Base-by-base conservation (phyloP, 2,797 vertebrate species). In the Crax fasciolata region DNA sequence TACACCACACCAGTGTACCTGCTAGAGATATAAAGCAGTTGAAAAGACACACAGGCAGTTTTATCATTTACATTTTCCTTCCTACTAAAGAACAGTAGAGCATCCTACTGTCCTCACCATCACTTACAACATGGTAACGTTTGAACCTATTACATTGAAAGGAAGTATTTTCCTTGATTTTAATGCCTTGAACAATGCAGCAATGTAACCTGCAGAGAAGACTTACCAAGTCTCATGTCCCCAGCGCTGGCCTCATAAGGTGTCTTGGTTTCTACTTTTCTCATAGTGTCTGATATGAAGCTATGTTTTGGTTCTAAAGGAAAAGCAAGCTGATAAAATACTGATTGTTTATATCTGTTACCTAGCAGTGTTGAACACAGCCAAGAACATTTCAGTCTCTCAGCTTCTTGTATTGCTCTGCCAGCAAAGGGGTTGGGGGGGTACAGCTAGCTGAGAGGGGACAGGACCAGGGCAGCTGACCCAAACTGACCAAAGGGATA, bases 231-330 rank as follows among this genome's bases (percentile, higher is more conserved):
- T 48, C 41, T 67, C 7, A 2, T 8, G 49, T 79, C 35, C 52
- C 28, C 11, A 0, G 1, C 71, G 28, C 35, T 51, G 1, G 0
- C 17, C 55, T 39, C 32, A 8, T 13, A 35, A 35, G 35, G 35
- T 35, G 35, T 35, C 35, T 35, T 35, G 35, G 35, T 35, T 35
- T 35, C 35, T 35, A 8, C 35, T 35, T 35, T 35, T 35, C 35
- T 35, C 35, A 35, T 35, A 35, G 35, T 8, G 35, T 35, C 35
- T 35, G 35, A 35, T 35, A 35, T 35, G 35, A 35, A 35, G 35
- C 35, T 35, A 35, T 35, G 35, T 35, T 35, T 35, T 35, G 35
- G 35, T 35, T 35, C 35, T 35, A 35, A 35, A 35, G 35, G 35
- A 35, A 35, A 35, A 35, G 35, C 35, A 35, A 35, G 35, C 35